Conservation (phyloP, 2,113 vertebrate species). For the Triplophysa rosa region DNA sequence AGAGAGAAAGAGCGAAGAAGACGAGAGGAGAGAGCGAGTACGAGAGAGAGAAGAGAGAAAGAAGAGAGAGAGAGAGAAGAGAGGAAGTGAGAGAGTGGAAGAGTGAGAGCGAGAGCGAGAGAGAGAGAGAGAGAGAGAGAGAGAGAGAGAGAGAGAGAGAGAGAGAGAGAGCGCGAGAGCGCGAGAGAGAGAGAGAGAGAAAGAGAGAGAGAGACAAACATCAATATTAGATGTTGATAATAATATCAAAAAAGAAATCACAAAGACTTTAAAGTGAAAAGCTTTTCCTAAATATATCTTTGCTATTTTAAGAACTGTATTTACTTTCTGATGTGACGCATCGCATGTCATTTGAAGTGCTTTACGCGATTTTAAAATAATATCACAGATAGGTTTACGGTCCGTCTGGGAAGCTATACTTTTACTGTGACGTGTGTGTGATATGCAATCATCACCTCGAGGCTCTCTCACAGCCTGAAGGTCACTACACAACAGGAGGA, state of each 20-base stretch:
- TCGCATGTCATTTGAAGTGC: not conserved
- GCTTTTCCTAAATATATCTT: not conserved
- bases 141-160: too few relatives aligned
- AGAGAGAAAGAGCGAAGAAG: not conserved
- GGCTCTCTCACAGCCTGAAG: constrained; percentile 15
- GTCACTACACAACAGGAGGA: not conserved
- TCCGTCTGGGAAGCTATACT: not conserved
- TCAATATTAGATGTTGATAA: too few relatives aligned
- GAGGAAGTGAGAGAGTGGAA: not conserved
- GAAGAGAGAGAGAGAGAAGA: not conserved
- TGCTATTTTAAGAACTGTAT: not conserved
- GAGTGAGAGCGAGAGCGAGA: not conserved
- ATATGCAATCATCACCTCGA: not conserved
- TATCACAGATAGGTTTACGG: constrained; percentile 3
- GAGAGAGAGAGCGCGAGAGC: too few relatives aligned
- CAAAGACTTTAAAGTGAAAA: not conserved
- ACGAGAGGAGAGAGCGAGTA: too few relatives aligned
- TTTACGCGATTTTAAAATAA: not conserved
- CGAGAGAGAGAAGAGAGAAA: too few relatives aligned
- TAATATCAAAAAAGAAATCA: too few relatives aligned
- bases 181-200: too few relatives aligned
- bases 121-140: not conserved
- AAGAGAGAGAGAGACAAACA: too few relatives aligned
- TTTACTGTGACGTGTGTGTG: not conserved
- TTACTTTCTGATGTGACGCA: not conserved